These are phyloP conservation scores for Tachina lurida DNA, from an alignment of 2,888 invertebrate genomes.

Conservation along the genomic window DNA sequence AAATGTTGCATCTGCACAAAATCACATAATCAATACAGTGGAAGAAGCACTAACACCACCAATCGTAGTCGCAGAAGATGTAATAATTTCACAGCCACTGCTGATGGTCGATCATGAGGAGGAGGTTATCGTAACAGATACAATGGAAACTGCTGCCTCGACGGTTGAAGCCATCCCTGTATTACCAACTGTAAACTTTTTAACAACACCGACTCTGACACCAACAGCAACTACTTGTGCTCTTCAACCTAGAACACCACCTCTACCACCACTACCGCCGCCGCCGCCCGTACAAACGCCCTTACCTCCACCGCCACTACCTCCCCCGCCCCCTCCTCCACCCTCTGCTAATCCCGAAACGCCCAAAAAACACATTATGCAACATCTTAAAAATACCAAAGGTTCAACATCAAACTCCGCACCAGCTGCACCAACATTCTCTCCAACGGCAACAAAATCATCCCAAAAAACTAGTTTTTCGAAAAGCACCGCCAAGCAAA, in stretches of 20 bases:
- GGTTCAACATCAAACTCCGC: conserved; percentile 38
- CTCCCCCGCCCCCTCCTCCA: conserved; percentile 65
- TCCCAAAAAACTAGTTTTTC: conserved; percentile 64
- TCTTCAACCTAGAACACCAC: conserved; percentile 72
- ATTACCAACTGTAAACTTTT: conserved; percentile 49
- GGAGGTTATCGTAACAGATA: conserved; percentile 79
- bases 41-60: conserved; percentile 62
- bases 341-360: conserved; percentile 58
- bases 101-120: conserved; percentile 81
- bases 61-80: conserved; percentile 54
- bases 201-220: conserved; percentile 46
- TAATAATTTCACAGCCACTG: conserved; percentile 76
- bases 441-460: conserved; percentile 53
- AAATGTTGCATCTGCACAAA: conserved; percentile 11
- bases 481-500: conserved; percentile 58
- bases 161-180: conserved; percentile 54
- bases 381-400: conserved; percentile 58
- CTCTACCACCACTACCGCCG: conserved; percentile 74
- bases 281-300: conserved; percentile 71
- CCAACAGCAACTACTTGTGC: conserved; percentile 49
- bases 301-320: conserved; percentile 77
- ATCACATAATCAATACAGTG: conserved; percentile 52
- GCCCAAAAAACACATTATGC: conserved; percentile 42
- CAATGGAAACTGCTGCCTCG: conserved; percentile 70
- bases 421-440: conserved; percentile 8